Percentiles rank a stretch among this genome's conserved stretches.
These are phyloP conservation scores for Perca flavescens DNA, from an alignment of 2,113 vertebrate genomes.

Conservation along the genomic window DNA sequence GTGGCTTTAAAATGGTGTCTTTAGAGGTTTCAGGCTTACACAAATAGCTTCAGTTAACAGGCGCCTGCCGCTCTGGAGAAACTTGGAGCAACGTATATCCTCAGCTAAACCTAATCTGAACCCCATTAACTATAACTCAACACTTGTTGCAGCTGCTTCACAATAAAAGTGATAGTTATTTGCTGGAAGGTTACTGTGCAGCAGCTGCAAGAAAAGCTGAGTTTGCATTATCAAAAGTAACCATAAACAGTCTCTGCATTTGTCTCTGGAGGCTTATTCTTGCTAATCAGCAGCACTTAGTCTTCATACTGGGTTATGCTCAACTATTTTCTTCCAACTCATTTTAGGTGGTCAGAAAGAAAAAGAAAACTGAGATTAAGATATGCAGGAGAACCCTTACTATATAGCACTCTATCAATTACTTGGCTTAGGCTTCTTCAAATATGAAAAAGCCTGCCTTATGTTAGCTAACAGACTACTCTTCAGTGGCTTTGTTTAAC, in stretches of 20 bases:
- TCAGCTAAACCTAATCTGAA: conserved; percentile 4
- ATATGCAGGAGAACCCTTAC: not conserved
- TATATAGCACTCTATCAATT: not conserved
- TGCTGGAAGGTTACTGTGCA: conserved; percentile 22
- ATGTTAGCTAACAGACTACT: not conserved
- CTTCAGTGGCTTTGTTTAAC: conserved; percentile 23
- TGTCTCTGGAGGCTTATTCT: conserved; percentile 14
- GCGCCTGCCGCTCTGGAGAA: not conserved
- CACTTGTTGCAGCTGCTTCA: too few species aligned
- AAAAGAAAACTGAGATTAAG: not conserved
- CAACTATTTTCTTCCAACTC: not conserved
- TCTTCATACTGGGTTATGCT: not conserved
- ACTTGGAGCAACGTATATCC: not conserved
- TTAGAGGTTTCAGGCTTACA: not conserved
- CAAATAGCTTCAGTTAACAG: too few species aligned
- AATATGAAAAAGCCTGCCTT: conserved; percentile 27
- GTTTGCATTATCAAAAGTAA: conserved; percentile 21
- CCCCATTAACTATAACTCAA: too few species aligned
- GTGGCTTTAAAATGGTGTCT: not conserved
- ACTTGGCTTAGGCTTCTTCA: not conserved
- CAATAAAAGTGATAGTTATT: not conserved
- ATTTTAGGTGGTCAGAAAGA: not conserved
- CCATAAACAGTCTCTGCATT: conserved; percentile 12
- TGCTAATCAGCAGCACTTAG: conserved; percentile 29
- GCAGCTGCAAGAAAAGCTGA: conserved; percentile 46